Base-by-base conservation (phyloP, 2,888 invertebrate species). In the Scelioninae gen. 1 region DNA sequence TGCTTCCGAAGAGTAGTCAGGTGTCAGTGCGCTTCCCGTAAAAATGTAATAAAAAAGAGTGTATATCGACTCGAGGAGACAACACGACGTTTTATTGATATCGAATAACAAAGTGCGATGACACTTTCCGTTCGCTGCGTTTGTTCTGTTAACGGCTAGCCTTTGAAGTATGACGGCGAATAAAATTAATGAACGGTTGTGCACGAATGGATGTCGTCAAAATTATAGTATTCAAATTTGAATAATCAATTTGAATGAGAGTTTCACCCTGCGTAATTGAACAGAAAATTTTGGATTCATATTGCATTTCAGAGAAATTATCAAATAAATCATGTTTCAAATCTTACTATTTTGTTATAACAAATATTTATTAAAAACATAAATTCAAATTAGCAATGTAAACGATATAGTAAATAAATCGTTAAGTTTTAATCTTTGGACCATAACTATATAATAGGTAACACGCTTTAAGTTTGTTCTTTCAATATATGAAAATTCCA, bases 1-100 rank as follows among this genome's bases (percentile, higher is more conserved):
- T 71, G 76, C 75, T 51, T 75, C 68, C 74, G 75, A 78, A 75
- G 75, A 68, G 81, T 53, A 49, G 51, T 75, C 72, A 68, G 66
- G 58, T 81, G 81, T 71, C 81, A 81, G 51, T 65, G 63, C 16
- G 45, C 62, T 16, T 56, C 56, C 63, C 16, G 8, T 65, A 55
- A 72, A 72, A 72, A 66, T 23, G 43, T 53, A 65, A 68, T 68
- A 43, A 68, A 77, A 76, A 68, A 23, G 43, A 51, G 29, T 34
- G 29, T 13, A 66, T 34, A 47, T 40, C 74, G 55, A 65, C 58
- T 9, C 23, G 31, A 60, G 51, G 49, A 53, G 51, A 55, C 29
- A 74, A 63, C 65, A 10, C 34, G 15, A 13, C 13, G 40, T 55
- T 63, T 74, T 74, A 72, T 74, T 74, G 74, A 75, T 75, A 75